Conservation (phyloP, 37 sponge, comb jelly and placozoan species). For the Hormiphora californensis region DNA sequence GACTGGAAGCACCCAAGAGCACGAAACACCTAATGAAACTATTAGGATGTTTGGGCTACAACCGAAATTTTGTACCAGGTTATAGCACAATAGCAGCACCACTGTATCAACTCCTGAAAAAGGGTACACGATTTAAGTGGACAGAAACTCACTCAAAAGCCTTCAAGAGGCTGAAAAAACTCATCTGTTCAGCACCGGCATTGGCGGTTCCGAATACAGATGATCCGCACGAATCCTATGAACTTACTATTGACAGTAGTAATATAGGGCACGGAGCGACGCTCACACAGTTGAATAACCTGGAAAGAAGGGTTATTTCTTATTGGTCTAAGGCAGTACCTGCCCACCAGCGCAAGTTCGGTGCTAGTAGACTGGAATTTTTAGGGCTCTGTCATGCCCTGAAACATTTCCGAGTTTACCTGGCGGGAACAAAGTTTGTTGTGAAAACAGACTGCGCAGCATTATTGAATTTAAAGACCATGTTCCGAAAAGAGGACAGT, state of each 20-base stretch:
- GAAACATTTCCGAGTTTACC: slow-evolving; percentile 16
- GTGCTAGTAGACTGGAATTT: slow-evolving; percentile 34
- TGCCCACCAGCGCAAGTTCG: slow-evolving; percentile 12
- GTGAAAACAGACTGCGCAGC: slow-evolving; percentile 26
- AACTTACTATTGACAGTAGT: background rate
- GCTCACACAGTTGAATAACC: background rate
- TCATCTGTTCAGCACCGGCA: background rate
- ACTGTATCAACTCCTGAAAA: background rate
- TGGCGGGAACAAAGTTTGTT: background rate
- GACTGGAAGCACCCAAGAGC: background rate
- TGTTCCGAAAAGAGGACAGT: slow-evolving; percentile 1
- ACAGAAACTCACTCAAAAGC: background rate
- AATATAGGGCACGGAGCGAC: slow-evolving; percentile 26
- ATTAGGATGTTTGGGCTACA: background rate
- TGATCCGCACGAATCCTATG: slow-evolving; percentile 8
- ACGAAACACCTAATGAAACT: background rate
- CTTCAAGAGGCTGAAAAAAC: background rate
- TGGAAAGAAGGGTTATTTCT: background rate
- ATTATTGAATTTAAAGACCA: background rate
- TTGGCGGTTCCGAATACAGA: background rate
- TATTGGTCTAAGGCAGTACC: slow-evolving; percentile 37
- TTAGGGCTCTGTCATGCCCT: slow-evolving; percentile 23
- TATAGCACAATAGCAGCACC: background rate
- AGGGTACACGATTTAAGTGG: background rate
- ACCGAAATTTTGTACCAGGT: background rate